phyloP scores from a whole-genome alignment of 2,113 vertebrate species.

The Octodon degus region DNA sequence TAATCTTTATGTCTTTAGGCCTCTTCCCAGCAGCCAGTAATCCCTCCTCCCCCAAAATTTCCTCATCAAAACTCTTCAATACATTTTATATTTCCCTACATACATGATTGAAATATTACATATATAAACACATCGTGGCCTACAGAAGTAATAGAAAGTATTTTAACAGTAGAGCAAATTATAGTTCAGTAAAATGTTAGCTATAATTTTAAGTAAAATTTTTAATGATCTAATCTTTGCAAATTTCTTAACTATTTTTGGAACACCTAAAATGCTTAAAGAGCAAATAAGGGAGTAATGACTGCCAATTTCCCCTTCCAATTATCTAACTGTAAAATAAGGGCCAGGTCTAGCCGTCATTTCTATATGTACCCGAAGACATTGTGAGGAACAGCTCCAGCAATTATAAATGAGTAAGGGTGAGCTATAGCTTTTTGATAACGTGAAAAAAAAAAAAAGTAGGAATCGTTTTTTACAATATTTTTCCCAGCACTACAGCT shows the following conservation, averaged over 20 bases:
- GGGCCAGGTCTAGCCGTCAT: constrained; percentile 1
- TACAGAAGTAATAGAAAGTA: background rate
- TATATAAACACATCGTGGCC: background rate
- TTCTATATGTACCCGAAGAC: background rate
- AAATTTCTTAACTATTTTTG: constrained; percentile 27
- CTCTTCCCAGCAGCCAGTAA: background rate
- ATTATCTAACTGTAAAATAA: constrained; percentile 51
- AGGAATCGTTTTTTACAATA: constrained; percentile 21
- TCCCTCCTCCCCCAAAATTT: background rate
- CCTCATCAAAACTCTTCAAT: background rate
- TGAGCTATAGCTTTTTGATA: constrained; percentile 10
- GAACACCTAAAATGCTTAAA: constrained; percentile 43
- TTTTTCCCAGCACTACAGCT: background rate
- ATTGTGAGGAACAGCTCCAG: constrained; percentile 4
- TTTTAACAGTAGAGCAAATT: background rate
- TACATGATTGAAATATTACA: constrained; percentile 11
- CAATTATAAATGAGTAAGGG: constrained; percentile 41
- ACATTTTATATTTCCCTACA: background rate
- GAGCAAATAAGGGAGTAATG: constrained; percentile 9
- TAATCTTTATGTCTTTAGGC: background rate
- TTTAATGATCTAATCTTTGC: constrained; percentile 44
- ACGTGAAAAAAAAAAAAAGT: constrained; percentile 48
- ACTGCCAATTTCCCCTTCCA: constrained; percentile 12
- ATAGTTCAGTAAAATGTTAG: constrained; percentile 40
- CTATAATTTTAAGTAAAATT: constrained; percentile 51